Conservation (phyloP, 2,797 vertebrate genomes). For the Typhlichthys subterraneus region DNA sequence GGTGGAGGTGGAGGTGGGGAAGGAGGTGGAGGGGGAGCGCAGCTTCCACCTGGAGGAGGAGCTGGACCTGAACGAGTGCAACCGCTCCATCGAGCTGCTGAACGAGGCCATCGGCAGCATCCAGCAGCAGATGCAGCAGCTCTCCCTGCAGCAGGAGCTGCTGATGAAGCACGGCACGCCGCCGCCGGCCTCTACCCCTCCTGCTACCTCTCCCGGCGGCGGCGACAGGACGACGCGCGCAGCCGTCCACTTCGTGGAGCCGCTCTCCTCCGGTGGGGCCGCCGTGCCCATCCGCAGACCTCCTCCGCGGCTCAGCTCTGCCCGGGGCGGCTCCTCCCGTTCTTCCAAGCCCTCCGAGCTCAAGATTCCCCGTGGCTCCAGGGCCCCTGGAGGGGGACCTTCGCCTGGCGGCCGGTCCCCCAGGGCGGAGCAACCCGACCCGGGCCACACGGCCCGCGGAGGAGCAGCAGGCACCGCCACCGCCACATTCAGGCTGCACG, state of each 20-base stretch:
- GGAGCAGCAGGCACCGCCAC: no score
- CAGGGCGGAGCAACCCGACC: constrained; percentile 61
- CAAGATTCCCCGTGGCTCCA: constrained; percentile 81
- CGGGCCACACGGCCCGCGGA: constrained; percentile 28
- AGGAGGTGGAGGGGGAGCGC: constrained; percentile 67
- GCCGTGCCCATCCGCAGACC: constrained; percentile 79
- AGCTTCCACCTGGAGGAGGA: constrained; percentile 87
- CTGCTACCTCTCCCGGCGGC: constrained; percentile 60
- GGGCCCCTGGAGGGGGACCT: constrained; percentile 80
- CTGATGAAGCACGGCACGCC: constrained; percentile 90
- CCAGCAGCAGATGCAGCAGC: constrained; percentile 88
- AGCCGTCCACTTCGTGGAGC: constrained; percentile 84
- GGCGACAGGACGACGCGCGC: constrained; percentile 79
- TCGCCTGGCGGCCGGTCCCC: constrained; percentile 78
- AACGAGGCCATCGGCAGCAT: constrained; percentile 91
- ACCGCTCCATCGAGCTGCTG: constrained; percentile 92
- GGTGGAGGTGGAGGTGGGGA: constrained; percentile 36
- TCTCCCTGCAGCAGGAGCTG: constrained; percentile 89
- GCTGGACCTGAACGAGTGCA: constrained; percentile 86
- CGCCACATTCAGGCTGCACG: constrained; percentile 79
- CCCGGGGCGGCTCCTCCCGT: constrained; percentile 69
- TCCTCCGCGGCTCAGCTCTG: constrained; percentile 84
- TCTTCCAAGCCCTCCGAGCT: constrained; percentile 85
- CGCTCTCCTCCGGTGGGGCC: constrained; percentile 72
- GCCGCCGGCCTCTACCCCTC: constrained; percentile 67